These are phyloP conservation scores for Gambelia wislizenii DNA, from an alignment of 2,797 vertebrate species.

Conservation along the genomic window DNA sequence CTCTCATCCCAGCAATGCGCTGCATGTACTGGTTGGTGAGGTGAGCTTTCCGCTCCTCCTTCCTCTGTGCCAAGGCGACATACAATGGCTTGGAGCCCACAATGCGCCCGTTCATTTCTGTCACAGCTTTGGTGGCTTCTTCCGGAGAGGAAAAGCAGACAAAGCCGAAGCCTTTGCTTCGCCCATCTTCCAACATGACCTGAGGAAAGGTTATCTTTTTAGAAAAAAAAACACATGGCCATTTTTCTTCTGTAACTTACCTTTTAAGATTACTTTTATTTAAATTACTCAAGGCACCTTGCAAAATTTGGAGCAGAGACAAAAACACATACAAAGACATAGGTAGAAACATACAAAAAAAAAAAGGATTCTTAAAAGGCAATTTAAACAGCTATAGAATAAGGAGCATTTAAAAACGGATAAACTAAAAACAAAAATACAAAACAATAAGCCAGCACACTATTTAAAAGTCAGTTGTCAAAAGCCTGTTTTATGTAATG, in stretches of 20 bases:
- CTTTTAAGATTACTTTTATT: too few species aligned
- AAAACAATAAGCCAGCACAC: too few species aligned
- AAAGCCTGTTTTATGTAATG: too few species aligned
- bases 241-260: too few species aligned
- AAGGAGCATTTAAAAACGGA: too few species aligned
- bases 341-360: too few species aligned
- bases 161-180: conserved; percentile 98
- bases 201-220: conserved; percentile 67
- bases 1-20: conserved; percentile 97
- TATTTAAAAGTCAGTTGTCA: too few species aligned
- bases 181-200: conserved; percentile 98
- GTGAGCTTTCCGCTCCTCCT: conserved; percentile 97
- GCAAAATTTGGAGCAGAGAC: not conserved
- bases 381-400: too few species aligned
- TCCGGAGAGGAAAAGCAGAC: conserved; percentile 99
- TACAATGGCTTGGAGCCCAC: conserved; percentile 98
- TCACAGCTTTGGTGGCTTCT: conserved; percentile 98
- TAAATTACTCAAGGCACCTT: too few species aligned
- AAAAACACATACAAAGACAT: not conserved
- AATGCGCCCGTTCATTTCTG: conserved; percentile 99
- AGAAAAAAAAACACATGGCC: not conserved
- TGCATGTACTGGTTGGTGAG: conserved; percentile 99
- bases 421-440: too few species aligned
- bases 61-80: conserved; percentile 95
- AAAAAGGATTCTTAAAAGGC: too few species aligned